These are phyloP conservation scores for Pyrrhia umbra DNA, from an alignment of 2,888 invertebrate genomes.

Conservation along the genomic window DNA sequence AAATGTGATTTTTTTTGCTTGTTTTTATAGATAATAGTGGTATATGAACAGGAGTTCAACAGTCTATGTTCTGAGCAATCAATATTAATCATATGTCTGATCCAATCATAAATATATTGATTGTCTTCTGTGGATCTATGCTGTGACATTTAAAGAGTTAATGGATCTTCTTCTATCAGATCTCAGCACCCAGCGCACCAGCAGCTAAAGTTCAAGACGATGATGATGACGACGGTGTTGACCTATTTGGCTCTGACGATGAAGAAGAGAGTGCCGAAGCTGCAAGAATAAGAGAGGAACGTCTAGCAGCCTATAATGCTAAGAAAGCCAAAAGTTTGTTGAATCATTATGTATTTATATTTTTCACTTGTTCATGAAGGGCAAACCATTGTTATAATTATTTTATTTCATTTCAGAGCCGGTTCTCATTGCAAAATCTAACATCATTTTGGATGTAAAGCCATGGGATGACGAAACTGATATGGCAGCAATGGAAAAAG, in stretches of 20 bases:
- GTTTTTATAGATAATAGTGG: too few species aligned
- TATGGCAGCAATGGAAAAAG: constrained; percentile 95
- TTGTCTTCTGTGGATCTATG: too few species aligned
- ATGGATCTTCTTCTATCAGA: constrained; percentile 59
- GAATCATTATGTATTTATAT: neutral
- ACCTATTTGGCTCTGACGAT: constrained; percentile 95
- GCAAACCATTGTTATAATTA: neutral
- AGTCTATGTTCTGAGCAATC: too few species aligned
- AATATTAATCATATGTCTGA: too few species aligned
- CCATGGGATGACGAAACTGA: constrained; percentile 98
- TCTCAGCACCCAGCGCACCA: constrained; percentile 46
- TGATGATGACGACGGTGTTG: constrained; percentile 95
- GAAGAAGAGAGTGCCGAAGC: constrained; percentile 94
- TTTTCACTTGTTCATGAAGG: neutral
- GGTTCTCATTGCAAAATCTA: constrained; percentile 97
- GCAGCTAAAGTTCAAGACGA: constrained; percentile 69
- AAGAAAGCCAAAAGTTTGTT: constrained; percentile 96
- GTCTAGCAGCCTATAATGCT: constrained; percentile 96
- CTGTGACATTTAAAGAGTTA: neutral
- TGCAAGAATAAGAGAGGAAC: constrained; percentile 94
- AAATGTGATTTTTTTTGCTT: too few species aligned
- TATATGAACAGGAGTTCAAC: too few species aligned
- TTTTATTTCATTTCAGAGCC: constrained; percentile 91
- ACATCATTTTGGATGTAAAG: constrained; percentile 98
- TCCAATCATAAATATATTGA: too few species aligned